These are phyloP conservation scores for Seira ritae DNA, from an alignment of 2,888 invertebrate species.

Conservation along the genomic window DNA sequence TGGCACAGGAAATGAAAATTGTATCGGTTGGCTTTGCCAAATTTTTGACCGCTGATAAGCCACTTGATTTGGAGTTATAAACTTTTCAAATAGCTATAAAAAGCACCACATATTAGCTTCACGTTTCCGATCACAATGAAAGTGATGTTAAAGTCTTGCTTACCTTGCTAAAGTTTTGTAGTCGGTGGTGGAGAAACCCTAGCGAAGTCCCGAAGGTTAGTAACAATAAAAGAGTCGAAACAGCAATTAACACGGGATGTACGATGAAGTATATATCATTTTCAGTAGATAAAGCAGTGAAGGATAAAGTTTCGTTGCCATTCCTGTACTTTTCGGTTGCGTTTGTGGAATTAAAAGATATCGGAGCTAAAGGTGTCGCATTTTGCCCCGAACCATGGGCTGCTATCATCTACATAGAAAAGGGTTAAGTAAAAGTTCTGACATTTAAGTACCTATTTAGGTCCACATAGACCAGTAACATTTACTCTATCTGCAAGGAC, in stretches of 20 bases:
- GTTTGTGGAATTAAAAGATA: background rate
- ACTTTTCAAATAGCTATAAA: slow-evolving; percentile 44
- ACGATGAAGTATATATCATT: background rate
- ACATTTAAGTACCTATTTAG: too few relatives aligned
- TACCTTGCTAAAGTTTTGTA: slow-evolving; percentile 16
- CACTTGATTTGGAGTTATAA: background rate
- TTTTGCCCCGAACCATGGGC: background rate
- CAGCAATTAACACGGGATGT: slow-evolving; percentile 14
- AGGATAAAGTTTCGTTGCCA: background rate
- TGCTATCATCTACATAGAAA: background rate
- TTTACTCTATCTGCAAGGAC: too few relatives aligned
- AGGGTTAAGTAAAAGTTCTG: too few relatives aligned
- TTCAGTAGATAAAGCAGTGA: too few relatives aligned
- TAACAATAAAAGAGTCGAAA: slow-evolving; percentile 24
- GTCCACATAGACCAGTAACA: too few relatives aligned
- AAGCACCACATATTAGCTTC: background rate
- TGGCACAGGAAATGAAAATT: background rate
- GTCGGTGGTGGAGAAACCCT: background rate
- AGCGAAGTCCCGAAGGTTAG: slow-evolving; percentile 18
- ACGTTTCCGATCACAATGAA: too few relatives aligned
- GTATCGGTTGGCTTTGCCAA: background rate
- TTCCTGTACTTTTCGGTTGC: too few relatives aligned
- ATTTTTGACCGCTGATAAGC: background rate
- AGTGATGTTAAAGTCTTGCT: too few relatives aligned
- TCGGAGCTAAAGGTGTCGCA: background rate